Base-by-base conservation (phyloP, 2,888 invertebrate genomes). In the Crossocerus cetratus region DNA sequence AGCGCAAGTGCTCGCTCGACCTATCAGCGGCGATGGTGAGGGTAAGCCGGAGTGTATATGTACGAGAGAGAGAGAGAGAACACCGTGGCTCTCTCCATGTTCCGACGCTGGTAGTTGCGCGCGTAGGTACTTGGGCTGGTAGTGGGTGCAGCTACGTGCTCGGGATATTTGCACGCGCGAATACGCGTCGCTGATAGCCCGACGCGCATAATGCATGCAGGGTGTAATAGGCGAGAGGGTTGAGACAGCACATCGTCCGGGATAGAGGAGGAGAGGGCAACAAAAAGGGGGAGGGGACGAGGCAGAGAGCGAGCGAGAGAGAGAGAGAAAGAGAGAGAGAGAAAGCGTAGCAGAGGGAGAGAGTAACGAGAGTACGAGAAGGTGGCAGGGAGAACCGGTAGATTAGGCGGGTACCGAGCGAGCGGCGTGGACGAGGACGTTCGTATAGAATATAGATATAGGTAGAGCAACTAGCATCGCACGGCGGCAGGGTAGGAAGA, bases 381-480 rank as follows among this genome's bases (percentile, higher is more conserved):
- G 57, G 64, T 65, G 69, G 65, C 67, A 77, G 81, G 75, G 82
- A 84, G 78, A 83, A 81, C 80, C 82, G 82, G 87, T 83, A 87
- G 86, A 86, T 86, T 85, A 86, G 85, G 85, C 78, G 81, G 83
- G 80, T 84, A 86, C 84, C 49, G 49, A 83, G 84, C 83, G 85
- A 80, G 80, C 83, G 81, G 80, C 80, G 83, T 84, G 81, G 78
- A 49, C 77, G 82, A 81, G 78, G 77, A 81, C 74, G 79, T 74
- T 71, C 69, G 78, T 83, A 74, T 72, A 77, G 66, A 22, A 60
- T 75, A 66, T 56, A 68, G 69, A 70, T 58, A 68, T 80, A 80
- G 67, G 70, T 67, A 79, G 72, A 77, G 74, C 66, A 70, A 79
- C 81, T 80, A 74, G 65, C 73, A 76, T 68, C 71, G 78, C 69